Base-by-base conservation (phyloP, 2,888 invertebrate genomes). In the Teinopalpus imperialis region DNA sequence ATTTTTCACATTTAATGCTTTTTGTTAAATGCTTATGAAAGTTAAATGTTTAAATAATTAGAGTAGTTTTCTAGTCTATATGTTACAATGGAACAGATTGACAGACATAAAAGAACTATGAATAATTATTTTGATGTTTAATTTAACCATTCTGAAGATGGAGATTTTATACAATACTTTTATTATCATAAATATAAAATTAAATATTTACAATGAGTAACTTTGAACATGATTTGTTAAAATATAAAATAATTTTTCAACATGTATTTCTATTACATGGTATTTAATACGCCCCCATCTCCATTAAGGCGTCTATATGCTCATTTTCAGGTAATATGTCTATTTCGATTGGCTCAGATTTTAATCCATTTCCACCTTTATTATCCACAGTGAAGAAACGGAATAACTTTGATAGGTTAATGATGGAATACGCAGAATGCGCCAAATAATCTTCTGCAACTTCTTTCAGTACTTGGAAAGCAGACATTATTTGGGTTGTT, bases 401-500 rank as follows among this genome's bases (percentile, higher is more conserved):
- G 63, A 92, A 92, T 30, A 92, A 59, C 53, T 90, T 87, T 0
- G 86, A 82, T 16, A 95, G 72, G 66, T 92, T 90, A 27, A 95
- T 92, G 27, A 92, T 83, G 1, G 93, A 92, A 69, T 93, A 95
- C 0, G 91, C 92, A 3, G 94, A 94, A 59, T 90, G 90, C 14
- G 91, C 90, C 51, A 95, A 75, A 60, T 91, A 90, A 53, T 91
- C 92, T 59, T 94, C 93, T 1, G 93, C 91, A 24, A 90, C 90
- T 64, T 94, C 93, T 56, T 91, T 92, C 6, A 95, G 74, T 4
- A 82, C 75, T 59, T 91, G 90, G 59, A 93, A 94, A 8, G 92
- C 92, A 18, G 83, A 63, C 43, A 89, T 74, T 1, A 91, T 61
- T 56, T 90, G 89, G 1, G 90, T 71, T 0, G 89, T 75, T 16